These are phyloP conservation scores for Thamnophis elegans DNA, from an alignment of 2,797 vertebrate genomes.

Conservation along the genomic window DNA sequence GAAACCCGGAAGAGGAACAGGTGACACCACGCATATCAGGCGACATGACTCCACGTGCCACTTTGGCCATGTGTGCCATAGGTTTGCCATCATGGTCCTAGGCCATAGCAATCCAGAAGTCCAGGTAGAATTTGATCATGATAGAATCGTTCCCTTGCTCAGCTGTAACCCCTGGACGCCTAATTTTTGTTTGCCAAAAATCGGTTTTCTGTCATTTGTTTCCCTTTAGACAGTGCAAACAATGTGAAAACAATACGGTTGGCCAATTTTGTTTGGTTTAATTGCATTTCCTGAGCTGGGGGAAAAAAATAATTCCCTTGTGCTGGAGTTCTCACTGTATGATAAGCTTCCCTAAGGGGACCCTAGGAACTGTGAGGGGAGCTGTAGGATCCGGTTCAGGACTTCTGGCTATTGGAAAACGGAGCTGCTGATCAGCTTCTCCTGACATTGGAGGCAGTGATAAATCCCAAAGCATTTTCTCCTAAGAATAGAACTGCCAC, in stretches of 20 bases:
- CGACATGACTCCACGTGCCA: too few species aligned
- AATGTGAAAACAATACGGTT: neutral
- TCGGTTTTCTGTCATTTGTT: neutral
- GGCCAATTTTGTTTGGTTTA: neutral
- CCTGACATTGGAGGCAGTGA: neutral
- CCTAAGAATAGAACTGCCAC: neutral
- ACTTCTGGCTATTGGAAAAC: neutral
- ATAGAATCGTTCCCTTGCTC: neutral
- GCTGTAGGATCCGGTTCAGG: neutral
- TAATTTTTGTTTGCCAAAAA: neutral
- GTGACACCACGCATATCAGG: too few species aligned
- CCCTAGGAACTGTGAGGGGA: neutral
- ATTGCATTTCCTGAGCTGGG: neutral
- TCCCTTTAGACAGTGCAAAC: neutral
- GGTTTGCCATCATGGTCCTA: too few species aligned
- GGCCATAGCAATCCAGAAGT: neutral
- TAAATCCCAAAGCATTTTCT: neutral
- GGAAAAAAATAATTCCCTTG: neutral
- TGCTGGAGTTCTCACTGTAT: neutral
- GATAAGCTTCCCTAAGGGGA: neutral
- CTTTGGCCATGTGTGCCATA: too few species aligned
- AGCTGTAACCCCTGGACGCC: neutral
- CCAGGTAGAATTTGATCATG: neutral
- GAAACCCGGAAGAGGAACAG: too few species aligned
- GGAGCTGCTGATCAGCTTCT: neutral